A percentile compares a stretch with the other conserved stretches of the same genome.
Conservation (phyloP, 2,113 vertebrate species). For the Tragulus kanchil region DNA sequence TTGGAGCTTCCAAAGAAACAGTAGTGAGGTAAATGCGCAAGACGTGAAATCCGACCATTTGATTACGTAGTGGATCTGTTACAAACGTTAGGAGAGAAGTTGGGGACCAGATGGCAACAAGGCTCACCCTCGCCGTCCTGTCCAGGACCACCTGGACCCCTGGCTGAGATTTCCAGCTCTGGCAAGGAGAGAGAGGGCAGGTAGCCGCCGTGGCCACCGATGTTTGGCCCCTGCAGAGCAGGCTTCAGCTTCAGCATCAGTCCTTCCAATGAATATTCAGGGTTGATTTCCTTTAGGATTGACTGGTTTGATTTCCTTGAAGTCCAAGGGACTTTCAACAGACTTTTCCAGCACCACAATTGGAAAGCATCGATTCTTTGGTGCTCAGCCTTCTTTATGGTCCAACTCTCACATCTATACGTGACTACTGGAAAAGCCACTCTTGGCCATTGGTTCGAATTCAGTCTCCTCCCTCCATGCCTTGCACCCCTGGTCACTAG, state of each 20-base stretch:
- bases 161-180: conserved; percentile 82
- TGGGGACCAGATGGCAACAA: conserved; percentile 85
- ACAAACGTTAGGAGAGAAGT: conserved; percentile 86
- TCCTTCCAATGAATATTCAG: neutral
- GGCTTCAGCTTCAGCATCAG: neutral
- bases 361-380: accelerated
- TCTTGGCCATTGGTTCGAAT: neutral
- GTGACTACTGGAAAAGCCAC: neutral
- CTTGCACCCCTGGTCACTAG: neutral
- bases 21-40: conserved; percentile 90
- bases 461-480: neutral
- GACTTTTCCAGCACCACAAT: neutral
- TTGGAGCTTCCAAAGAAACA: conserved; percentile 88
- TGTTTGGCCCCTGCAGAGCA: conserved; percentile 69
- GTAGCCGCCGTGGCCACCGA: conserved; percentile 68
- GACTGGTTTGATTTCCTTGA: neutral
- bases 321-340: neutral
- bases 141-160: conserved; percentile 83
- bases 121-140: conserved; percentile 83
- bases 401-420: neutral
- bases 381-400: neutral
- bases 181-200: conserved; percentile 83
- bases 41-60: conserved; percentile 88
- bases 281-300: neutral
- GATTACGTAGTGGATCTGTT: conserved; percentile 89